A percentile compares a stretch with the other conserved stretches of the same genome.
These are phyloP conservation scores for Meloidogyne exigua DNA, from an alignment of 1,140 invertebrate genomes.

Conservation along the genomic window DNA sequence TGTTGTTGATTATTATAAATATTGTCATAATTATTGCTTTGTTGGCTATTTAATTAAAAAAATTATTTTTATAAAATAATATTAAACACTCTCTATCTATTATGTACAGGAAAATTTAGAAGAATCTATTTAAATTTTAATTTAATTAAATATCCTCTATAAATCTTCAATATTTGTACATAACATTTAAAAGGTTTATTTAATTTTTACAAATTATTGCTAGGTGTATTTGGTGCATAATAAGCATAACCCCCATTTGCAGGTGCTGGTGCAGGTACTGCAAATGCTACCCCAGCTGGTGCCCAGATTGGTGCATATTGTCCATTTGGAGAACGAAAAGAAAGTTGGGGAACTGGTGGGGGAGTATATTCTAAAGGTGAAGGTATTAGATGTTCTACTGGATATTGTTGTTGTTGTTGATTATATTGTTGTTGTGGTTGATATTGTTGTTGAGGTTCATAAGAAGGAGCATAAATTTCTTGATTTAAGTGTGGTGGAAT, in stretches of 20 bases:
- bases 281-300: conserved; percentile 17
- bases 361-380: not conserved
- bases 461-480: not conserved
- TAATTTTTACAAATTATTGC: not conserved
- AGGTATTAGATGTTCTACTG: not conserved
- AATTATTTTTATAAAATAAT: not conserved
- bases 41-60: not conserved
- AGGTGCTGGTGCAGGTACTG: conserved; percentile 17
- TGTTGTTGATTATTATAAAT: conserved; percentile 1
- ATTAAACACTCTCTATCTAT: not conserved
- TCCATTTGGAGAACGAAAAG: conserved; percentile 18
- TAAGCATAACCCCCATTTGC: conserved; percentile 14
- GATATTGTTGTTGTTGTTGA: conserved; percentile 8
- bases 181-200: too few species aligned
- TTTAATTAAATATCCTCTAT: too few species aligned
- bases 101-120: too few species aligned
- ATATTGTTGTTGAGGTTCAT: not conserved
- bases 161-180: too few species aligned
- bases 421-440: not conserved
- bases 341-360: conserved; percentile 8
- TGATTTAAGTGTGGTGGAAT: conserved; percentile 1
- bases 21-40: not conserved
- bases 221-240: conserved; percentile 21
- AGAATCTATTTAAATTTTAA: too few species aligned
- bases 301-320: conserved; percentile 24